These are phyloP conservation scores for Matsumyia berberina DNA, from an alignment of 2,888 invertebrate genomes.

Conservation along the genomic window DNA sequence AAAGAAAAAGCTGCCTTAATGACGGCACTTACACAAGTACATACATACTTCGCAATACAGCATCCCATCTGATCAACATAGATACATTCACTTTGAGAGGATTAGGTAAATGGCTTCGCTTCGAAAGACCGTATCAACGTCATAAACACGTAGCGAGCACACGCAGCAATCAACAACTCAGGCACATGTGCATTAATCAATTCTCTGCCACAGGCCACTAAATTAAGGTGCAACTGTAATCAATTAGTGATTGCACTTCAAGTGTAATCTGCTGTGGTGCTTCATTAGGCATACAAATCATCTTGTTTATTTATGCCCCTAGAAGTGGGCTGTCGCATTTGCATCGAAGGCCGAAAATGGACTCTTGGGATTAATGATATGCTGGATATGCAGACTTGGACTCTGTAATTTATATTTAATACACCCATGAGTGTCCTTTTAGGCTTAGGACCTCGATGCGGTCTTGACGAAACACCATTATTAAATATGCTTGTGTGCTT, in stretches of 20 bases:
- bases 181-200: conserved; percentile 59
- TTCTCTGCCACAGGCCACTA: conserved; percentile 42
- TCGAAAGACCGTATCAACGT: conserved; percentile 11
- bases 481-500: not conserved
- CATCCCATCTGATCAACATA: no score
- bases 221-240: conserved; percentile 63
- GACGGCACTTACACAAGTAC: not conserved
- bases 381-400: not conserved
- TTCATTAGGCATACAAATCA: conserved; percentile 66
- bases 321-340: conserved; percentile 49
- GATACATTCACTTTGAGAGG: not conserved
- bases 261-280: conserved; percentile 58
- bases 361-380: conserved; percentile 28
- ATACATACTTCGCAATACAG: no score
- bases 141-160: conserved; percentile 18
- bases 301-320: conserved; percentile 57
- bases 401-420: conserved; percentile 22
- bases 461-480: not conserved
- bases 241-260: conserved; percentile 70
- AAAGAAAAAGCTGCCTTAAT: not conserved
- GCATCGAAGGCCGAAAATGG: conserved; percentile 12
- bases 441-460: not conserved
- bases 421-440: conserved; percentile 1
- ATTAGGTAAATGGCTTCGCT: conserved; percentile 32
- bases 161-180: conserved; percentile 24